These are phyloP conservation scores for Acheta domesticus DNA, from an alignment of 2,888 invertebrate genomes.

Conservation along the genomic window DNA sequence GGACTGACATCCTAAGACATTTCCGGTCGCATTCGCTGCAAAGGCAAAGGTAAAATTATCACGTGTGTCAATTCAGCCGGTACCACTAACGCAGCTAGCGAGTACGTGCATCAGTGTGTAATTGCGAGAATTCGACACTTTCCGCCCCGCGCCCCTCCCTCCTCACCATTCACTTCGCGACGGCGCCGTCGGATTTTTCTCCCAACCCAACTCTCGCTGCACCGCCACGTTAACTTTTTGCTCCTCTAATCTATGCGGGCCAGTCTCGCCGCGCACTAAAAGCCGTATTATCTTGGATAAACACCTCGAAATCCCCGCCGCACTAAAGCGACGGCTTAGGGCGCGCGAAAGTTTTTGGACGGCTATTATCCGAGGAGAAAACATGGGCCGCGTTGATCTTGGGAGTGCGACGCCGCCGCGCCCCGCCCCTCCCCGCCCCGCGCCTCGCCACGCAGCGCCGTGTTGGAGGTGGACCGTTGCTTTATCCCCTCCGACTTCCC, in stretches of 20 bases:
- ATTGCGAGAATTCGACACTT: too few relatives aligned
- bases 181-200: not conserved
- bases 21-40: too few relatives aligned
- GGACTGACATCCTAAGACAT: too few relatives aligned
- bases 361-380: not conserved
- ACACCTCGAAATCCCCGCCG: conserved; percentile 3
- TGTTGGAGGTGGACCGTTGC: too few relatives aligned
- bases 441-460: too few relatives aligned
- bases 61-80: too few relatives aligned
- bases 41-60: too few relatives aligned
- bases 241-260: conserved; percentile 18
- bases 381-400: not conserved
- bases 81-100: too few relatives aligned
- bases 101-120: too few relatives aligned
- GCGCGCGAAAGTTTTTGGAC: not conserved
- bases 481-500: too few relatives aligned
- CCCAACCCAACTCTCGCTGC: not conserved
- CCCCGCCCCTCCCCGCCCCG: too few relatives aligned
- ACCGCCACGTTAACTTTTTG: not conserved
- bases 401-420: not conserved
- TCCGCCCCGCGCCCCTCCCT: too few relatives aligned
- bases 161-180: not conserved
- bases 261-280: not conserved
- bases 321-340: not conserved
- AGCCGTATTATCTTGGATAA: conserved; percentile 10